phyloP scores from a whole-genome alignment of 2,888 invertebrate species.

The Microchrysa polita region DNA sequence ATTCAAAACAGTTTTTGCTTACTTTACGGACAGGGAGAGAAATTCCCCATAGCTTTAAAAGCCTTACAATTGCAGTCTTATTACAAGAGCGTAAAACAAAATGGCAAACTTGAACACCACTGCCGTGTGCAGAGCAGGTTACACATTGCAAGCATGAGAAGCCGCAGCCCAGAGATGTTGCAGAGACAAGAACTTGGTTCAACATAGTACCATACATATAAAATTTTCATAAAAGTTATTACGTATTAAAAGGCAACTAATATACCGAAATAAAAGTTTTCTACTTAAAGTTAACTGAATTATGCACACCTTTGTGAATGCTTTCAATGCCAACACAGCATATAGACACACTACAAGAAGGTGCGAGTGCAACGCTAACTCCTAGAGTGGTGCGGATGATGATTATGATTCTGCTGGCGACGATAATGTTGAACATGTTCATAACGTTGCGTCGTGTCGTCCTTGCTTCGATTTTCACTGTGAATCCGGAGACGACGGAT shows the following conservation, averaged over 20 bases:
- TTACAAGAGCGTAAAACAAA: no score
- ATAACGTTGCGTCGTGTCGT: no score
- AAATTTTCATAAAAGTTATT: slow-evolving; percentile 39
- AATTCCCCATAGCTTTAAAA: not conserved
- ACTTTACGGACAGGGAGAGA: slow-evolving; percentile 14
- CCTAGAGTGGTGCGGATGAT: not conserved
- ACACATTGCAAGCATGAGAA: no score
- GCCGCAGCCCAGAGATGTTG: not conserved
- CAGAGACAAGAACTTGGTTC: not conserved
- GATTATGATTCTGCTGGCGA: not conserved
- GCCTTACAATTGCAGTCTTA: not conserved
- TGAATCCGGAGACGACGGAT: no score
- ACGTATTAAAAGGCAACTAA: slow-evolving; percentile 42
- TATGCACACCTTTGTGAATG: slow-evolving; percentile 39
- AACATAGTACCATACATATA: no score
- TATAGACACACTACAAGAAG: no score
- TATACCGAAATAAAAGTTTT: slow-evolving; percentile 43
- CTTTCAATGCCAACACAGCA: slow-evolving; percentile 13
- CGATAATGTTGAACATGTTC: slow-evolving; percentile 2
- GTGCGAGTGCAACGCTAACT: not conserved
- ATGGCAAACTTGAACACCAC: not conserved
- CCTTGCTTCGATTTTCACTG: no score
- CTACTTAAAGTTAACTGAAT: slow-evolving; percentile 42
- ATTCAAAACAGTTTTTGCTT: slow-evolving; percentile 24
- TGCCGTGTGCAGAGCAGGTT: not conserved